phyloP scores from a whole-genome alignment of 2,888 invertebrate genomes.

The Spodoptera littoralis region DNA sequence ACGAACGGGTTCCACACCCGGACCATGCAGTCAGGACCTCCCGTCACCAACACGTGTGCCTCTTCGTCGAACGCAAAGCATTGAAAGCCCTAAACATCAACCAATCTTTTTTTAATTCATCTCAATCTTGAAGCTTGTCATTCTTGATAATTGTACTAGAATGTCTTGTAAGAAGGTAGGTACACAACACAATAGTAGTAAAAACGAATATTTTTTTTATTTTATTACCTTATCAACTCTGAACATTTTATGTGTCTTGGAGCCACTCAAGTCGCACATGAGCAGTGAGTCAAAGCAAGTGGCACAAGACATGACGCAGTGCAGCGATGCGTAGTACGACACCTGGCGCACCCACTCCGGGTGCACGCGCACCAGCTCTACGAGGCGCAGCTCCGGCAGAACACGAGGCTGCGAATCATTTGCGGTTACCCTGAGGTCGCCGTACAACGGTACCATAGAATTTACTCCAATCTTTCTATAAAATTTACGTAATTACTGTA shows the following conservation, averaged over 20 bases:
- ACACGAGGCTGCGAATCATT: conserved; percentile 75
- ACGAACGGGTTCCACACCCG: conserved; percentile 95
- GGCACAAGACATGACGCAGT: conserved; percentile 92
- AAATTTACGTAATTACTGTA: too few relatives aligned
- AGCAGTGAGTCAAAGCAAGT: conserved; percentile 89
- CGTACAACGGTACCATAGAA: too few relatives aligned
- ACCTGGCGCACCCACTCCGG: conserved; percentile 92
- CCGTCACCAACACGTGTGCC: conserved; percentile 90
- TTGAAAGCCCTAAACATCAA: conserved; percentile 85
- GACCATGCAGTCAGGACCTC: conserved; percentile 93
- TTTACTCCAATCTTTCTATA: too few relatives aligned
- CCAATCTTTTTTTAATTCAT: not conserved
- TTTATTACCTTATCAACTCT: conserved; percentile 82
- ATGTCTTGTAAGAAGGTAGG: not conserved
- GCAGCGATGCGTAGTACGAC: conserved; percentile 90
- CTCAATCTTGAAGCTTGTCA: too few relatives aligned
- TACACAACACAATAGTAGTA: not conserved
- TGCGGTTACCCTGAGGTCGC: not conserved
- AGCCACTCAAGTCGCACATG: conserved; percentile 89
- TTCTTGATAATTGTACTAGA: too few relatives aligned
- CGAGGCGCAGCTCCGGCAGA: conserved; percentile 83
- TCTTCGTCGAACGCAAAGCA: conserved; percentile 90
- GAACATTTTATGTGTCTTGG: conserved; percentile 89
- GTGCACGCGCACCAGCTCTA: conserved; percentile 89
- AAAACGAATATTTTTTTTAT: not conserved